phyloP scores from a whole-genome alignment of 30 jellyfish, hydroid and myxozoan species.

The Nemopilema nomurai region DNA sequence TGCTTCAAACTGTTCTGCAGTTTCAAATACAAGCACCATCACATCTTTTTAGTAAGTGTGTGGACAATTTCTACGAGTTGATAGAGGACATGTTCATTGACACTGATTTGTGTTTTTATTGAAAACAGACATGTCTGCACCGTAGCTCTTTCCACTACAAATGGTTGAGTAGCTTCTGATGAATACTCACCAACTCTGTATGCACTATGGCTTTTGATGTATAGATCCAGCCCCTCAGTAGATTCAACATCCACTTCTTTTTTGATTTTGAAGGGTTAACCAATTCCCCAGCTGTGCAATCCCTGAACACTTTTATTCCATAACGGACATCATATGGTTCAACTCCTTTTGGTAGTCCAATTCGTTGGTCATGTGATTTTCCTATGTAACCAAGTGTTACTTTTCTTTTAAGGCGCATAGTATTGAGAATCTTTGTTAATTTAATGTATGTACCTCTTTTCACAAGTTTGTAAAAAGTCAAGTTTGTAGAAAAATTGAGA shows the following conservation, averaged over 20 bases:
- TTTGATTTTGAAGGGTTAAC: constrained; percentile 81
- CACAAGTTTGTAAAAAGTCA: too few species aligned
- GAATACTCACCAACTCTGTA: constrained; percentile 78
- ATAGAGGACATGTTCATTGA: neutral
- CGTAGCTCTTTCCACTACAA: too few species aligned
- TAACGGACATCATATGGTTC: constrained; percentile 63
- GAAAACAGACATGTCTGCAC: too few species aligned
- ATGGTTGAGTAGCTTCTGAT: too few species aligned
- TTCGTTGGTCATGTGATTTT: constrained; percentile 85
- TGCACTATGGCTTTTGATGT: constrained; percentile 92
- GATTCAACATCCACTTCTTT: constrained; percentile 74
- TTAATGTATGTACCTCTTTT: too few species aligned
- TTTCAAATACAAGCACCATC: too few species aligned
- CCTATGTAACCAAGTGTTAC: too few species aligned
- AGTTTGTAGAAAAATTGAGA: too few species aligned
- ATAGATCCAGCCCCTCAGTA: constrained; percentile 74
- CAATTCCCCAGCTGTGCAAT: constrained; percentile 89
- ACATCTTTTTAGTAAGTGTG: neutral
- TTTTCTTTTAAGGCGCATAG: too few species aligned
- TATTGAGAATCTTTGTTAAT: too few species aligned
- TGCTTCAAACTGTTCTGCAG: too few species aligned
- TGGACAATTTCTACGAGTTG: neutral
- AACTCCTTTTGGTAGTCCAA: constrained; percentile 78
- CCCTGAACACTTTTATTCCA: constrained; percentile 83
- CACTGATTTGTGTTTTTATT: too few species aligned